These are phyloP conservation scores for Aromia moschata DNA, from an alignment of 2,888 invertebrate genomes.

Conservation along the genomic window DNA sequence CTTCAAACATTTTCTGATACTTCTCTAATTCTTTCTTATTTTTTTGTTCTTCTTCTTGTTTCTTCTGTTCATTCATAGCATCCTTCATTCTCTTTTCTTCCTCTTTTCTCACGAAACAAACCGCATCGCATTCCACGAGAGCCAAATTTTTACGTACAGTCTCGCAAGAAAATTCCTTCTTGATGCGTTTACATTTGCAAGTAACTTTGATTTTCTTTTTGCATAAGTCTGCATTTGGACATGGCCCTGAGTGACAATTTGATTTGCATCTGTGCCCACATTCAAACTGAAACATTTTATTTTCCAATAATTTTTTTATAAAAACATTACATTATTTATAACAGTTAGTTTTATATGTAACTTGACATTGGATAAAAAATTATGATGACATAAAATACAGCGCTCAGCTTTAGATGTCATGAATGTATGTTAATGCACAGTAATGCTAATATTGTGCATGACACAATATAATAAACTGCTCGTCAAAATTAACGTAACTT, in stretches of 20 bases:
- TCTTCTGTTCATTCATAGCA: constrained; percentile 67
- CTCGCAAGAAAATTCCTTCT: constrained; percentile 77
- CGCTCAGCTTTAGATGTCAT: too few species aligned
- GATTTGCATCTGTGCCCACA: constrained; percentile 87
- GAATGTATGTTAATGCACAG: too few species aligned
- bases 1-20: constrained; percentile 78
- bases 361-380: too few species aligned
- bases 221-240: constrained; percentile 74
- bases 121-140: constrained; percentile 70
- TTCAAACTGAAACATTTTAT: constrained; percentile 73
- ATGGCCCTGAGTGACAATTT: constrained; percentile 78
- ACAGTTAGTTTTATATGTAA: too few species aligned
- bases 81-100: constrained; percentile 67
- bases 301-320: too few species aligned
- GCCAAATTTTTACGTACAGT: constrained; percentile 65
- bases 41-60: constrained; percentile 72
- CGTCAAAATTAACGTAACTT: too few species aligned
- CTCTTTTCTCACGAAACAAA: constrained; percentile 69
- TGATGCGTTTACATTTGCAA: constrained; percentile 82
- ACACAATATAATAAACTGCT: too few species aligned
- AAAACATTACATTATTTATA: too few species aligned
- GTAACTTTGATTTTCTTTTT: constrained; percentile 81
- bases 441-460: too few species aligned
- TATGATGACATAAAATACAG: too few species aligned
- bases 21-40: constrained; percentile 79